A percentile compares a stretch with the other conserved stretches of the same genome.
These are phyloP conservation scores for Carapus acus DNA, from an alignment of 2,797 vertebrate species.

Conservation along the genomic window DNA sequence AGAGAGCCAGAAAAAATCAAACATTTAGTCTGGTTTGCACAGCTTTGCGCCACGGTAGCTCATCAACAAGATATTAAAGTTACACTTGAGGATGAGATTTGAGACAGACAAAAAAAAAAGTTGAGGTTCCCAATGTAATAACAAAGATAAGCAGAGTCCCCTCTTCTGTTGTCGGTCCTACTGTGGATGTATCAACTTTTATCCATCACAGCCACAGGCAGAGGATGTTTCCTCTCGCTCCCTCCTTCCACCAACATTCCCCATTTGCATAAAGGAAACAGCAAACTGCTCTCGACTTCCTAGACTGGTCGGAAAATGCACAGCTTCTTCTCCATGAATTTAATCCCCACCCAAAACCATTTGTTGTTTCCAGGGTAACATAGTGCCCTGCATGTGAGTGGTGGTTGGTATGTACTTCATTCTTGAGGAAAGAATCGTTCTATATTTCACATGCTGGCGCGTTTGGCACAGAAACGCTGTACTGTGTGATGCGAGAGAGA, in stretches of 20 bases:
- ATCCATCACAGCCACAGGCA: slow-evolving; percentile 23
- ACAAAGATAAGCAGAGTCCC: slow-evolving; percentile 10
- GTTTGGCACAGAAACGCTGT: too few species aligned
- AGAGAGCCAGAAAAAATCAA: slow-evolving; percentile 24
- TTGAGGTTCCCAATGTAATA: slow-evolving; percentile 6
- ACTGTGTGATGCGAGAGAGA: too few species aligned
- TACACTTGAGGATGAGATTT: slow-evolving; percentile 10
- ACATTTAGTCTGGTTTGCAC: slow-evolving; percentile 17
- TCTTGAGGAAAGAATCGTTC: too few species aligned
- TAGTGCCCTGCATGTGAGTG: too few species aligned
- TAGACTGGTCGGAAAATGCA: too few species aligned
- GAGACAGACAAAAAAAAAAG: slow-evolving; percentile 13
- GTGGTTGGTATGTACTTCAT: too few species aligned
- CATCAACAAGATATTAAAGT: slow-evolving; percentile 26
- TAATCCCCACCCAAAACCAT: too few species aligned
- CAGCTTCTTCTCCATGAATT: too few species aligned
- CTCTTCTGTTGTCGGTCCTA: neutral
- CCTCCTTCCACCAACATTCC: slow-evolving; percentile 31
- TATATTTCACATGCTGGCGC: too few species aligned
- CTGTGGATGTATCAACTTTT: slow-evolving; percentile 14
- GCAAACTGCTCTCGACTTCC: too few species aligned
- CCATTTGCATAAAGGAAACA: slow-evolving; percentile 23
- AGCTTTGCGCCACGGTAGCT: slow-evolving; percentile 13
- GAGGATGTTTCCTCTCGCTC: slow-evolving; percentile 23
- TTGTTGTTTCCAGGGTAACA: too few species aligned